These are phyloP conservation scores for Ariolimax columbianus DNA, from an alignment of 2,888 invertebrate genomes.

Conservation along the genomic window DNA sequence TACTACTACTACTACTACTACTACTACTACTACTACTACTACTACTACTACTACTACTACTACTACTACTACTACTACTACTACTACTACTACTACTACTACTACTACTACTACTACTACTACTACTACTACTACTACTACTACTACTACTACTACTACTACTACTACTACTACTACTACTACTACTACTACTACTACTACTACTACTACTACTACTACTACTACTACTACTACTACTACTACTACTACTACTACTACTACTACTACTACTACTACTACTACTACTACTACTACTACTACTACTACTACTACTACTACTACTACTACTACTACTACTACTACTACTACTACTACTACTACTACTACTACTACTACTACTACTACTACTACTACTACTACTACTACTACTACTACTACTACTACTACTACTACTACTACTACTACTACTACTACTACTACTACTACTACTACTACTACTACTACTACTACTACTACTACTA, in stretches of 20 bases:
- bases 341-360: constrained; percentile 27
- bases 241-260: constrained; percentile 25
- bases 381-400: constrained; percentile 27
- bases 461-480: constrained; percentile 25
- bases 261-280: constrained; percentile 27
- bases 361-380: constrained; percentile 29
- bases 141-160: constrained; percentile 27
- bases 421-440: constrained; percentile 25
- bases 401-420: constrained; percentile 24
- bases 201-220: constrained; percentile 27
- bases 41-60: constrained; percentile 24
- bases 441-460: constrained; percentile 27
- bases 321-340: constrained; percentile 27
- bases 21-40: constrained; percentile 27
- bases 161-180: constrained; percentile 27
- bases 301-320: constrained; percentile 29
- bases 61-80: constrained; percentile 25
- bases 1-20: constrained; percentile 29
- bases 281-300: constrained; percentile 25
- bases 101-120: constrained; percentile 25
- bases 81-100: constrained; percentile 27
- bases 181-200: constrained; percentile 29
- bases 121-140: constrained; percentile 29
- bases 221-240: constrained; percentile 24
- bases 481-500: constrained; percentile 29